A percentile compares a stretch with the other conserved stretches of the same genome.
These are phyloP conservation scores for Ormyrus nitidulus DNA, from an alignment of 2,888 invertebrate species.

Conservation along the genomic window DNA sequence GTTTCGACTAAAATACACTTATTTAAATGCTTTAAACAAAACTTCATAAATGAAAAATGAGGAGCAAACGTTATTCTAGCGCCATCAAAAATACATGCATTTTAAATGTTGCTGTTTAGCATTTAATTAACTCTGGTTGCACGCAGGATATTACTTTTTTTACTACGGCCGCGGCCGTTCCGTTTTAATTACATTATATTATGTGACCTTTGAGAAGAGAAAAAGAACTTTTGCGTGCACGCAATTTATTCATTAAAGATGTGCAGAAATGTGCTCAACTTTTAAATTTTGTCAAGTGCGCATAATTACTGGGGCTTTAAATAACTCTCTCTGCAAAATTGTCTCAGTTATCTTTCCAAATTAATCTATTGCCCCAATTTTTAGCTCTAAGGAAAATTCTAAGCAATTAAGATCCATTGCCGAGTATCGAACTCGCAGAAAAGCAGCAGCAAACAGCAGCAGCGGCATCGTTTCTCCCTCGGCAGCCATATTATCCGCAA, in stretches of 20 bases:
- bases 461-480: too few species aligned
- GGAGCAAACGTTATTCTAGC: not conserved
- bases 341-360: too few species aligned
- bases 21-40: not conserved
- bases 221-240: not conserved
- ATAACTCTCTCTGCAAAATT: too few species aligned
- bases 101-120: conserved; percentile 47
- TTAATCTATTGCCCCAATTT: too few species aligned
- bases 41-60: conserved; percentile 26
- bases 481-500: too few species aligned
- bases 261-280: too few species aligned
- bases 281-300: too few species aligned
- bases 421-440: too few species aligned
- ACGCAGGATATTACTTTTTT: conserved; percentile 18
- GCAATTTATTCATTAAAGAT: conserved; percentile 35
- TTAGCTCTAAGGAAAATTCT: too few species aligned
- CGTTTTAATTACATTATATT: conserved; percentile 50
- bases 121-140: conserved; percentile 48
- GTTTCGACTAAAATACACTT: not conserved
- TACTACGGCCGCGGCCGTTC: conserved; percentile 23
- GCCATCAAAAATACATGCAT: conserved; percentile 22
- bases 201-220: conserved; percentile 26
- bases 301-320: too few species aligned
- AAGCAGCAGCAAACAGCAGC: too few species aligned
- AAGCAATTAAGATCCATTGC: too few species aligned